Percentiles rank a stretch among this genome's conserved stretches.
phyloP scores from a whole-genome alignment of 64 coral and sea anemone species.

The Stichodactyla mertensii region DNA sequence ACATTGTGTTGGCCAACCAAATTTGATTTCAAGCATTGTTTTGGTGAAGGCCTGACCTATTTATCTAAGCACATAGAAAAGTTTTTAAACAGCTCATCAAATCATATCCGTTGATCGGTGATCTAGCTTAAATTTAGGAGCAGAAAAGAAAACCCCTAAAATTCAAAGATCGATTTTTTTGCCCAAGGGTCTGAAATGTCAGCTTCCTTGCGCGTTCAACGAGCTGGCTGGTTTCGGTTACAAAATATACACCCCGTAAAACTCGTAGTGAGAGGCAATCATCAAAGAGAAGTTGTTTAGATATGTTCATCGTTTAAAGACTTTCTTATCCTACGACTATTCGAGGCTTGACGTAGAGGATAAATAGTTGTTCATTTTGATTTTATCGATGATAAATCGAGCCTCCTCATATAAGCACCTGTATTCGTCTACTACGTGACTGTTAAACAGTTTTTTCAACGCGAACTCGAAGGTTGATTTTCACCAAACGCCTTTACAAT shows the following conservation, averaged over 20 bases:
- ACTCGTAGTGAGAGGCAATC: slow-evolving; percentile 11
- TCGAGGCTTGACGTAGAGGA: slow-evolving; percentile 18
- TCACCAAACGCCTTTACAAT: not conserved
- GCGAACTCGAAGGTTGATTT: not conserved
- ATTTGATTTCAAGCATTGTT: slow-evolving; percentile 11
- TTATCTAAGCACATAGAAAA: slow-evolving; percentile 16
- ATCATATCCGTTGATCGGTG: slow-evolving; percentile 7
- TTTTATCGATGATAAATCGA: slow-evolving; percentile 32
- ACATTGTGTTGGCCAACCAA: slow-evolving; percentile 14
- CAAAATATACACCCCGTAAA: slow-evolving; percentile 2
- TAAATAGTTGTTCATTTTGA: slow-evolving; percentile 43
- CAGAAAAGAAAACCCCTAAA: not conserved
- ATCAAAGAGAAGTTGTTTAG: slow-evolving; percentile 13
- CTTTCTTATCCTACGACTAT: slow-evolving; percentile 12
- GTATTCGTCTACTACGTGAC: slow-evolving; percentile 14
- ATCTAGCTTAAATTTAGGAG: not conserved
- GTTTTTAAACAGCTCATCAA: slow-evolving; percentile 18
- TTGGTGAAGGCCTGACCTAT: slow-evolving; percentile 1
- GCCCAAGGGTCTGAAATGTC: not conserved
- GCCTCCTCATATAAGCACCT: slow-evolving; percentile 1
- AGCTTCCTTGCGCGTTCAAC: not conserved
- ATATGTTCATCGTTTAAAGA: slow-evolving; percentile 1
- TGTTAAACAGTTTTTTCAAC: slow-evolving; percentile 10
- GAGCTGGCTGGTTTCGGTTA: not conserved
- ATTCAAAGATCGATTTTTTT: not conserved